Evolutionary conservation across 23 tunicate genomes (phyloP).

Genomic region (Ascidia mentula): DNA sequence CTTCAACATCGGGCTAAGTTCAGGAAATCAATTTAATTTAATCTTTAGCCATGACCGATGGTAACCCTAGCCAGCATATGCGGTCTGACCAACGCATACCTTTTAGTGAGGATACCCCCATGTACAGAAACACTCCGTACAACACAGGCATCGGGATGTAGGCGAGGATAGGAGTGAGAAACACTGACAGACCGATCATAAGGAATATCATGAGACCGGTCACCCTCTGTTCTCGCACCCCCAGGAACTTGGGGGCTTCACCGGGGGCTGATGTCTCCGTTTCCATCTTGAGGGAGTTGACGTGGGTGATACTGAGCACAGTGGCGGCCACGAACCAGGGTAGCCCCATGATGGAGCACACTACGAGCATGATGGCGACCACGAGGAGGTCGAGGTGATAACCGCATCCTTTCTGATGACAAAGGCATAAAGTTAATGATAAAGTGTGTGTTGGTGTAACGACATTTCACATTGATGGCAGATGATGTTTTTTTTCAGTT

Average conservation of each 20-base stretch:
- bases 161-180: constrained; percentile 80
- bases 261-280: constrained; percentile 95
- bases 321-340: constrained; percentile 99
- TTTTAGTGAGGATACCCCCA: constrained; percentile 89
- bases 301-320: constrained; percentile 96
- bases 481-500: too few species aligned
- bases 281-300: constrained; percentile 94
- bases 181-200: constrained; percentile 89
- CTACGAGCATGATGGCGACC: constrained; percentile 81
- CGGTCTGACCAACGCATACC: too few species aligned
- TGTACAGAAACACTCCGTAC: constrained; percentile 97
- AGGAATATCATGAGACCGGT: constrained; percentile 92
- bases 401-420: constrained; percentile 95
- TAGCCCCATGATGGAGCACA: constrained; percentile 90
- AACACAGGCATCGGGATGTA: constrained; percentile 99
- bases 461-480: too few species aligned
- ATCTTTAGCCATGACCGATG: too few species aligned
- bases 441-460: too few species aligned
- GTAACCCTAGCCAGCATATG: too few species aligned
- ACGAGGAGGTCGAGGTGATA: constrained; percentile 95
- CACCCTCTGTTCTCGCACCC: constrained; percentile 93
- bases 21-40: too few species aligned
- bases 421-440: too few species aligned
- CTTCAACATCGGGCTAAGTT: too few species aligned
- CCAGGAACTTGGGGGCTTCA: constrained; percentile 77